These are phyloP conservation scores for Drosophila monieri DNA, from an alignment of 2,888 invertebrate species.

Conservation along the genomic window DNA sequence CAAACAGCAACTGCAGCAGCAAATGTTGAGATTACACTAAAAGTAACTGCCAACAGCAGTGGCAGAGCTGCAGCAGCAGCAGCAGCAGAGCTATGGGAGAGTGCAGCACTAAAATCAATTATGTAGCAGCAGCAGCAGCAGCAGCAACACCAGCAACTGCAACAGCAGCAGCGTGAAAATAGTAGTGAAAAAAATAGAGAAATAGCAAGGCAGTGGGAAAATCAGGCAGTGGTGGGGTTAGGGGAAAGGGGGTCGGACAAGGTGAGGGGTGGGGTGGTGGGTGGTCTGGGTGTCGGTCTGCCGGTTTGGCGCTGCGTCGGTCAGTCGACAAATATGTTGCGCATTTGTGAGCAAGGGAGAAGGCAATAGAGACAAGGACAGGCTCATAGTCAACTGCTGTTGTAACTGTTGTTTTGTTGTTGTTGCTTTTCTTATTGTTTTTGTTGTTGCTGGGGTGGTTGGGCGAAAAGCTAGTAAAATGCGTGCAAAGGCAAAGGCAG, in stretches of 20 bases:
- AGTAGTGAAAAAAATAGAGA: constrained; percentile 67
- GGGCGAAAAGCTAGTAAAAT: constrained; percentile 58
- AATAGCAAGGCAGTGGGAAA: constrained; percentile 49
- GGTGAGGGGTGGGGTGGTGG: neutral
- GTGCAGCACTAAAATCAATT: constrained; percentile 81
- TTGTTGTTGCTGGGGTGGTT: constrained; percentile 40
- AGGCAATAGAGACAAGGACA: constrained; percentile 35
- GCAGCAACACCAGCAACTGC: constrained; percentile 46
- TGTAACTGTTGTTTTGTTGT: constrained; percentile 72
- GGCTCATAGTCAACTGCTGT: constrained; percentile 53
- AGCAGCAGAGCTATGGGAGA: constrained; percentile 60
- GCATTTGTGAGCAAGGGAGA: constrained; percentile 62
- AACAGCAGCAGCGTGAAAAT: constrained; percentile 73
- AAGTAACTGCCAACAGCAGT: constrained; percentile 73
- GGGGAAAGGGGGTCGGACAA: constrained; percentile 3
- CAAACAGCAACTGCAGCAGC: constrained; percentile 40
- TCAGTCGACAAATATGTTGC: constrained; percentile 80
- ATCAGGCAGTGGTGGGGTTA: neutral
- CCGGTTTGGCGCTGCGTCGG: constrained; percentile 60
- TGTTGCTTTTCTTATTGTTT: constrained; percentile 22
- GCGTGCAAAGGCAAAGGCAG: constrained; percentile 67
- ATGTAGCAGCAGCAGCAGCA: constrained; percentile 66
- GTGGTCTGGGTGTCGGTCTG: constrained; percentile 24
- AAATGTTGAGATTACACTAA: constrained; percentile 76
- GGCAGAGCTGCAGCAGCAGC: constrained; percentile 32